Evolutionary conservation across 2,113 vertebrate species (phyloP), one percentile per base, ranked within the genome.

Genomic region (Lucifuga dentata): DNA sequence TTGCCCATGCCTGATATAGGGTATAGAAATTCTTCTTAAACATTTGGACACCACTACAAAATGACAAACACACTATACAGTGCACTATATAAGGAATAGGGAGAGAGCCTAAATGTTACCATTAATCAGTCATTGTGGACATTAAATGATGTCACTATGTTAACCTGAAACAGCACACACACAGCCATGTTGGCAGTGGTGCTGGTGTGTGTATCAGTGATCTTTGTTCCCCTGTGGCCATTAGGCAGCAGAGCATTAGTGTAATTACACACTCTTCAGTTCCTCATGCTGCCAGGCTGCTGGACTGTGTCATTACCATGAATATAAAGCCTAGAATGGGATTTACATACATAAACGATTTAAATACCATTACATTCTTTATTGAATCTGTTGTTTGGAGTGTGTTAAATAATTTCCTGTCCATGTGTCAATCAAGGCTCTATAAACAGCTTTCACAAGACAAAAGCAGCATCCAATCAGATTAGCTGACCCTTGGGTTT

Each of bases 231-330:
- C 86, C 84, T 86, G 81, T 87, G 89, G 86, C 86, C 71, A 83
- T 90, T 87, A 86, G 74, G 69, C 85, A 85, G 73, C 3, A 29
- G 80, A 86, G 86, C 84, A 89, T 88, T 86, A 86, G 80, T 88
- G 84, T 90, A 90, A 90, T 90, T 91, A 88, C 85, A 88, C 85
- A 91, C 82, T 85, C 65, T 67, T 90, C 80, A 84, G 66, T 80
- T 87, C 65, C 62, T 70, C 78, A 75, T 12, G 19, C 81, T 80
- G 78, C 81, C 78, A 62, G 71, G 79, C 73, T 72, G 77, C 81
- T 88, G 78, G 73, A 79, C 79, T 32, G 43, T 85, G 72, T 85
- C 81, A 89, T 89, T 86, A 84, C 80, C 70, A 85, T 83, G 86
- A 85, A 86, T 84, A 87, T 84, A 86, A 76, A 85, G 76, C 76